These are phyloP conservation scores for Hylia prasina DNA, from an alignment of 2,113 vertebrate species.

Conservation along the genomic window DNA sequence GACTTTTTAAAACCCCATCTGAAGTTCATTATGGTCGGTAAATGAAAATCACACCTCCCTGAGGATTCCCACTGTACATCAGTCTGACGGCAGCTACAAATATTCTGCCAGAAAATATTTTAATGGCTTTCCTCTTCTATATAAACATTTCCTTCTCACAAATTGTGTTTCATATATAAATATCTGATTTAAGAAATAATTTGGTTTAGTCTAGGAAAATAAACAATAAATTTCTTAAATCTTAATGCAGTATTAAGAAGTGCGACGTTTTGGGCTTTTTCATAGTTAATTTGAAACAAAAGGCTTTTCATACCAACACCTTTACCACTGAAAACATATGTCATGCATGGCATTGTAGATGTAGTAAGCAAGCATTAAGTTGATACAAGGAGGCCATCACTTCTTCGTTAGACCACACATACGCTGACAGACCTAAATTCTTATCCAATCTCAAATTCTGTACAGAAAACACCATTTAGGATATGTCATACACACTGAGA, in stretches of 20 bases:
- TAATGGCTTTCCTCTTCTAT: neutral
- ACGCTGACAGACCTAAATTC: neutral
- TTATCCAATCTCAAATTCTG: neutral
- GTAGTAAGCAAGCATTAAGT: neutral
- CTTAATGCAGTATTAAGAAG: neutral
- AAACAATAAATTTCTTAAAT: neutral
- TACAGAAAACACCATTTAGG: neutral
- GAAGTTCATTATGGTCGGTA: neutral
- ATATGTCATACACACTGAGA: neutral
- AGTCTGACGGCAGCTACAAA: neutral
- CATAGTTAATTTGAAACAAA: neutral
- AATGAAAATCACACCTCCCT: neutral
- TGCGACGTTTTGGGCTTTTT: rapidly evolving
- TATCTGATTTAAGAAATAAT: neutral
- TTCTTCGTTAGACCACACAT: neutral
- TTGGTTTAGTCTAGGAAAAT: neutral
- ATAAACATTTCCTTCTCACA: neutral
- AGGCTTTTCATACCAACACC: neutral
- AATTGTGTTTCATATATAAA: neutral
- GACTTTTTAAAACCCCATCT: neutral
- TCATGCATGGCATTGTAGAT: neutral
- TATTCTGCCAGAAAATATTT: neutral
- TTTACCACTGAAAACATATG: neutral
- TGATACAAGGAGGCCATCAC: neutral
- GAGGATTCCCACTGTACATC: neutral